Base-by-base conservation (phyloP, 2,797 vertebrate species). In the Pipistrellus kuhlii region DNA sequence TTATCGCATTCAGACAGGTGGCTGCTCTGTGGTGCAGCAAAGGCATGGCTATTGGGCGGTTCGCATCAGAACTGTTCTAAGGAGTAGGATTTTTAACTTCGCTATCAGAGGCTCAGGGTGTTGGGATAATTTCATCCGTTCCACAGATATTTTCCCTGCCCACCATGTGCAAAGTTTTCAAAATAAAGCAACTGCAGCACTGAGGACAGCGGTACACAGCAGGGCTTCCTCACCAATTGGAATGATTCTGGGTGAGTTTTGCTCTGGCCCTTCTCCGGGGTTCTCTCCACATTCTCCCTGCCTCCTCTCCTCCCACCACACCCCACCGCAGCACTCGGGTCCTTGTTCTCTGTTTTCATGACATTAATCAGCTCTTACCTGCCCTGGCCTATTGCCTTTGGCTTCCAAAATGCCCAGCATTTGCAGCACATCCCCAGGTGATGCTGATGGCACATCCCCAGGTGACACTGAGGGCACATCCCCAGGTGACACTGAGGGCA, bases 71-170 rank as follows among this genome's bases (percentile, higher is more conserved):
- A 85, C 68, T 46, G 72, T 85, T 96, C 93, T 93, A 55, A 94
- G 6, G 69, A 95, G 95, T 62, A 90, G 51, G 91, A 96, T 94
- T 96, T 96, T 85, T 95, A 95, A 89, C 85, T 93, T 82, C 48
- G 92, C 82, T 94, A 44, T 97, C 97, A 97, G 95, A 85, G 96
- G 95, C 85, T 97, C 95, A 93, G 94, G 96, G 96, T 97, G 97
- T 97, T 95, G 82, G 96, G 97, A 96, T 96, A 95, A 97, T 97
- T 96, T 96, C 97, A 96, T 97, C 96, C 93, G 93, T 95, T 91
- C 96, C 96, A 96, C 97, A 96, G 94, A 95, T 96, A 97, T 95
- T 96, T 95, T 91, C 90, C 75, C 96, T 95, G 97, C 96, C 96
- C 94, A 88, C 96, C 96, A 96, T 93, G 96, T 96, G 95, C 81